Percentiles rank a stretch among this genome's conserved stretches.
These are phyloP conservation scores for Ceratosolen fusciceps DNA, from an alignment of 1,140 invertebrate species.

Conservation along the genomic window DNA sequence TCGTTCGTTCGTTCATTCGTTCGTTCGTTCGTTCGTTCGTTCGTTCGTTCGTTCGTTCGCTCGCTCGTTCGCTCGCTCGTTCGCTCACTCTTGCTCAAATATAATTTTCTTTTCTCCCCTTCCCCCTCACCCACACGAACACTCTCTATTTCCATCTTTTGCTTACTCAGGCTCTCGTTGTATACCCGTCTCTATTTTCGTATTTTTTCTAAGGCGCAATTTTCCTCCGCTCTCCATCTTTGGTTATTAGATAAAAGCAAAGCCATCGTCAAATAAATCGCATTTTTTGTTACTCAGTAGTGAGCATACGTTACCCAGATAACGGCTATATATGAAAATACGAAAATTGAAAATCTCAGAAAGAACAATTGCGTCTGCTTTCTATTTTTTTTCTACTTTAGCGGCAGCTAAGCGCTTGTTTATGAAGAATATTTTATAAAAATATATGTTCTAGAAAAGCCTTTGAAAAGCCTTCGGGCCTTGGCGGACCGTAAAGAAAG, in stretches of 20 bases:
- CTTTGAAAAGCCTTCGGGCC: neutral
- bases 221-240: constrained; percentile 5
- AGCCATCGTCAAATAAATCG: neutral
- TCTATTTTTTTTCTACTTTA: neutral
- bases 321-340: neutral
- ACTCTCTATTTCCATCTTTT: neutral
- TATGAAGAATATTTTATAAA: neutral
- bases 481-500: neutral
- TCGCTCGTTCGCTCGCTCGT: neutral
- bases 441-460: neutral
- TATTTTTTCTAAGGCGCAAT: neutral
- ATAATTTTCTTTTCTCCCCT: constrained; percentile 8
- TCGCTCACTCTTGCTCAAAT: constrained; percentile 39
- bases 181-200: neutral
- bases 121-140: neutral
- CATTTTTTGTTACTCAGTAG: neutral
- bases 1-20: too few relatives aligned
- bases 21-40: too few relatives aligned
- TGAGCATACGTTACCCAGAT: neutral
- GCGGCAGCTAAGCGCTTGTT: neutral
- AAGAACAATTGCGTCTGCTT: neutral
- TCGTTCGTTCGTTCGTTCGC: too few relatives aligned
- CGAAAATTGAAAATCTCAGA: neutral
- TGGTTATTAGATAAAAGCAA: neutral
- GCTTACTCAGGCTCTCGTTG: constrained; percentile 2